Conservation (phyloP, 2,888 invertebrate genomes). For the Rambutsinella grinnellia region DNA sequence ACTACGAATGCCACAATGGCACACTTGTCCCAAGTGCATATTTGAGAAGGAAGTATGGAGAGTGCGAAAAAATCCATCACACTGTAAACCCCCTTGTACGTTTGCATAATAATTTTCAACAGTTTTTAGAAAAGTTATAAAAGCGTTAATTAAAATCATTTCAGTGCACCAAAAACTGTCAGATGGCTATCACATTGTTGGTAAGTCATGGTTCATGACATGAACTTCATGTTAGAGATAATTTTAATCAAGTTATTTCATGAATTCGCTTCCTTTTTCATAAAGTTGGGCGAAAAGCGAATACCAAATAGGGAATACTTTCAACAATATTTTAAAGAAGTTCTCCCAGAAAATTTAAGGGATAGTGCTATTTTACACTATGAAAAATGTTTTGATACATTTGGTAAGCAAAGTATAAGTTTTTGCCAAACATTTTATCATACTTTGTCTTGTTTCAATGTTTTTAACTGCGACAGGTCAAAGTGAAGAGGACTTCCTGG, state of each 20-base stretch:
- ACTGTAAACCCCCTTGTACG: slow-evolving; percentile 26
- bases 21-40: slow-evolving; percentile 29
- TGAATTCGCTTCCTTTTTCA: too few relatives aligned
- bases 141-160: neutral
- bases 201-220: neutral
- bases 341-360: neutral
- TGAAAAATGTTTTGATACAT: slow-evolving; percentile 17
- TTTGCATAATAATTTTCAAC: neutral
- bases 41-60: slow-evolving; percentile 20
- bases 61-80: slow-evolving; percentile 13
- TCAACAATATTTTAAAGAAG: neutral
- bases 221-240: neutral
- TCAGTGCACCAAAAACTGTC: slow-evolving; percentile 26
- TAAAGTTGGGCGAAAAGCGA: slow-evolving; percentile 1
- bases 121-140: neutral
- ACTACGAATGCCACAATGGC: slow-evolving; percentile 29
- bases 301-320: slow-evolving; percentile 14
- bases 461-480: neutral
- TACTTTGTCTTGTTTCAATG: neutral
- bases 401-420: slow-evolving; percentile 1
- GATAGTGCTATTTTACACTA: neutral
- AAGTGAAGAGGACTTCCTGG: neutral
- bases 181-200: slow-evolving; percentile 24
- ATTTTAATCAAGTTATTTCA: neutral
- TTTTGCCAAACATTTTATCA: neutral